Base-by-base conservation (phyloP, 2,888 invertebrate species). In the Drosophila fungiperda region DNA sequence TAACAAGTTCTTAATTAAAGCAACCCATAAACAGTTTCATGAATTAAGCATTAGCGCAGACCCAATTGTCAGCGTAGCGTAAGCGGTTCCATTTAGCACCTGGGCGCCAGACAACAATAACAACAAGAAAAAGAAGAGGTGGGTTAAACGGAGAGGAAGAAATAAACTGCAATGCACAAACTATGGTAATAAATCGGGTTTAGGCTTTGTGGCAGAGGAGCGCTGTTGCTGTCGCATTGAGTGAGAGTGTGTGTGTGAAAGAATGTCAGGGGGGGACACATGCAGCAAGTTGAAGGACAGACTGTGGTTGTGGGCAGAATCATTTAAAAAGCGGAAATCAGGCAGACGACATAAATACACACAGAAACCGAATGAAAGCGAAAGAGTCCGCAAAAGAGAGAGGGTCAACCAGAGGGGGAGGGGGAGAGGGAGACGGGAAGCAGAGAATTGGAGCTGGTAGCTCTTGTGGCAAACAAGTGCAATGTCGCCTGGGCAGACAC, bases 251-350 rank as follows among this genome's bases (percentile, higher is more conserved):
- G 36, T 50, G 72, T 67, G 49, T 57, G 57, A 63, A 59, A 35
- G 38, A 17, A 32, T 35, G 67, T 11, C 17, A 4, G 52, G 36
- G 48, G 32, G 23, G 6, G 0, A 26, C 23, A 49, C 38, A 32
- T 50, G n/a, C 42, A 57, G 32, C 26, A 59, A 66, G 71, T 63
- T 76, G 77, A 80, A 79, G 77, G 77, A 76, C 80, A 73, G 80
- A 57, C 62, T 60, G 63, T 59, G 53, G 72, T 52, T 52, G 66
- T 68, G 66, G 49, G 55, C 73, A 76, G 85, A 81, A 82, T 78
- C 83, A 83, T 87, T 89, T 89, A 89, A 88, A 87, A 86, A 89
- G 78, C 86, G 87, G 87, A 87, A 89, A 88, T 87, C 77, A 83
- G 76, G 73, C 83, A 89, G 88, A 89, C 90, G 71, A 74, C 82